Conservation (phyloP, 2,797 vertebrate species). For the Myioborus melanocephalus region DNA sequence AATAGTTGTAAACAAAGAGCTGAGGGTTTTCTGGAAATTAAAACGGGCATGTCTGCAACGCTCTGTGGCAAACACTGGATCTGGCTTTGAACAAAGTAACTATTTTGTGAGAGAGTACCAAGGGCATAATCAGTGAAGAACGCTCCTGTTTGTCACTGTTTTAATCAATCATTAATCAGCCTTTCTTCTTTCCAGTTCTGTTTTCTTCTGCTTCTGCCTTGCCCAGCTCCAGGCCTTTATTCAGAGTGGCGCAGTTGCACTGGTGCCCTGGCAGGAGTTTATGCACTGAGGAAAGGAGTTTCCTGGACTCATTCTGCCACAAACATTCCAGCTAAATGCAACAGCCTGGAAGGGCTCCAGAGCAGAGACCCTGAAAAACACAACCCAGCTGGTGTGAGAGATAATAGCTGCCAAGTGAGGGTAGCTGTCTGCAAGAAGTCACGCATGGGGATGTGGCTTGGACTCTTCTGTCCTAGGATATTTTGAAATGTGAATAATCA, state of each 20-base stretch:
- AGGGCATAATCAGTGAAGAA: neutral
- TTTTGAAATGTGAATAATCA: neutral
- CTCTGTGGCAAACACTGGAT: neutral
- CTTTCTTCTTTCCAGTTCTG: neutral
- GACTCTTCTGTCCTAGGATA: neutral
- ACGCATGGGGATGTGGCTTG: neutral
- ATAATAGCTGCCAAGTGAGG: neutral
- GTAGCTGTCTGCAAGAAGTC: neutral
- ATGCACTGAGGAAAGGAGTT: neutral
- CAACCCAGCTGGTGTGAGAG: constrained; percentile 36
- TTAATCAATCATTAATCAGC: neutral
- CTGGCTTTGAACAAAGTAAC: neutral
- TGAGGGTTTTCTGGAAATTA: neutral
- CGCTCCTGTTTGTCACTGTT: neutral
- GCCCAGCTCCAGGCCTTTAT: neutral
- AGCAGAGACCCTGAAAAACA: constrained; percentile 48
- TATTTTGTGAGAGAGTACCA: neutral
- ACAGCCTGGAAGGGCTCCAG: neutral
- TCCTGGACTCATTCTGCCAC: neutral
- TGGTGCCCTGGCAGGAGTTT: neutral
- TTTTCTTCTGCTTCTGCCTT: neutral
- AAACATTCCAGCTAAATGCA: neutral
- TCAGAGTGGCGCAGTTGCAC: neutral
- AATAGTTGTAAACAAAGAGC: neutral
- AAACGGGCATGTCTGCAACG: neutral